Evolutionary conservation across 2,113 vertebrate species (phyloP), one percentile per base, ranked within the genome.

Genomic region (Sinocyclocheilus anophthalmus): DNA sequence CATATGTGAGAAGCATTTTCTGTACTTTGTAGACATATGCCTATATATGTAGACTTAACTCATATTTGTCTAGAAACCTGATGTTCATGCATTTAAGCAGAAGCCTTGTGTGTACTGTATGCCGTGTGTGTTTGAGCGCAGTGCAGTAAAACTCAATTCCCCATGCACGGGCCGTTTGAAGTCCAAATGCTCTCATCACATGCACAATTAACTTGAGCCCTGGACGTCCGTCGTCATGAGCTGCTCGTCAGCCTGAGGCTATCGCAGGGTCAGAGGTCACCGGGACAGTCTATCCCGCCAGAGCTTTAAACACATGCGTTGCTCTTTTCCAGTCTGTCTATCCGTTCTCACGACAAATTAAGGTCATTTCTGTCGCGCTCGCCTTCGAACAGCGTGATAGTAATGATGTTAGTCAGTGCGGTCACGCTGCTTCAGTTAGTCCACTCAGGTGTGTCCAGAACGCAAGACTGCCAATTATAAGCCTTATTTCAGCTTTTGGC

Each of bases 181-280:
- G 91, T 91, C 94, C 88, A 92, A 93, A 93, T 91, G 92, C 92
- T 94, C 92, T 93, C 93, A 94, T 95, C 93, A 93, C 93, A 93
- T 93, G 92, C 93, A 92, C 92, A 92, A 93, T 95, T 94, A 93
- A 94, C 92, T 86, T 30, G 26, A 61, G 30, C 85, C 57, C 79
- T 76, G 72, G 33, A 77, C 26, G 13, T 30, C 84, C 22, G 61
- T 92, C 93, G 92, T 92, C 91, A 90, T 89, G 83, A 93, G 92
- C 93, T 89, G 84, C 8, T 89, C 90, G 78, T 82, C 59, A 50
- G 20, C 57, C 11, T 26, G 65, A 48, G 53, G 82, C 57, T 67
- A 84, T 67, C 11, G 1, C 3, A 20, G 16, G 14, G 59, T 75
- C 61, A 81, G 39, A 88, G 88, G 81, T 88, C 50, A 77, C 20